Evolutionary conservation across 1,140 invertebrate species (phyloP).

Genomic region (Diorhabda sublineata): DNA sequence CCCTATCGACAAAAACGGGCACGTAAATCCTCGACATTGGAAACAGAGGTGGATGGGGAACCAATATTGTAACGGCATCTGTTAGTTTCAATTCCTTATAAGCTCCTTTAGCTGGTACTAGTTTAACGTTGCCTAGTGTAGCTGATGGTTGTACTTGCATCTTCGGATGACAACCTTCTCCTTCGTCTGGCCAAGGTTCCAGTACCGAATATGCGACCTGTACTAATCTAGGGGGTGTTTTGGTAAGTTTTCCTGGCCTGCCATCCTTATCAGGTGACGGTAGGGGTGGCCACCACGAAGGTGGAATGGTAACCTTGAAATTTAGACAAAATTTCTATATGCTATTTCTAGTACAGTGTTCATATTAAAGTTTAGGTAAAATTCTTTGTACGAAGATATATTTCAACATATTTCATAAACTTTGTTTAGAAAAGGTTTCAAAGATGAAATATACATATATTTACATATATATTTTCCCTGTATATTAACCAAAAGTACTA

Average conservation of each 20-base stretch:
- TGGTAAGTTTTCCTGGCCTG: slow-evolving; percentile 51
- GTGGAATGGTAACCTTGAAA: slow-evolving; percentile 68
- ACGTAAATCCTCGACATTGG: slow-evolving; percentile 83
- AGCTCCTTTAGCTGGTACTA: slow-evolving; percentile 69
- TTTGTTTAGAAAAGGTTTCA: too few species aligned
- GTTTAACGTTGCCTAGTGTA: slow-evolving; percentile 63
- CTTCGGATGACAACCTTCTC: slow-evolving; percentile 64
- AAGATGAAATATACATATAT: too few species aligned
- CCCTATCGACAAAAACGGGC: slow-evolving; percentile 75
- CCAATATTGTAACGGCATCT: slow-evolving; percentile 73
- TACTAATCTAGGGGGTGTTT: slow-evolving; percentile 67
- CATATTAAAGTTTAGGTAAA: too few species aligned
- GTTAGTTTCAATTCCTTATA: slow-evolving; percentile 78
- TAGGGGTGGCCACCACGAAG: slow-evolving; percentile 80
- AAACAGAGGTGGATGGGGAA: slow-evolving; percentile 82
- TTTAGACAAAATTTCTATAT: not conserved
- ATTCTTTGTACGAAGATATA: too few species aligned
- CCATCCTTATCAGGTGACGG: slow-evolving; percentile 57
- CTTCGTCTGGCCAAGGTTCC: slow-evolving; percentile 66
- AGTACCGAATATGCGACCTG: slow-evolving; percentile 79
- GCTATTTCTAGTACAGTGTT: too few species aligned
- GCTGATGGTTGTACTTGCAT: slow-evolving; percentile 75
- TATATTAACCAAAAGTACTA: too few species aligned
- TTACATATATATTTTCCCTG: too few species aligned
- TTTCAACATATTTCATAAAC: too few species aligned